Conservation (phyloP, 2,888 invertebrate genomes). For the Clostera curtula region DNA sequence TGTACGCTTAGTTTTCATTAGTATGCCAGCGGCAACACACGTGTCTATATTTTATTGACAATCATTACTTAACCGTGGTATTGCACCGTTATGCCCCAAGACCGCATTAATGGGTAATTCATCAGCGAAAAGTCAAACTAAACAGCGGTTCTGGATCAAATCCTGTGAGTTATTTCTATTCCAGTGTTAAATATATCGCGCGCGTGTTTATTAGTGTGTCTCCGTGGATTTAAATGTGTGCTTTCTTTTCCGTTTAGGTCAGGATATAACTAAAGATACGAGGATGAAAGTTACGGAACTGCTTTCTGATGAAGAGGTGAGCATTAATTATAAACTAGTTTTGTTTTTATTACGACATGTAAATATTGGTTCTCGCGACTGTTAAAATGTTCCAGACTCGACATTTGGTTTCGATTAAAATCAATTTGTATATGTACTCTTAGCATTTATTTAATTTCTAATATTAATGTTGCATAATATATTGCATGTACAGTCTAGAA, state of each 20-base stretch:
- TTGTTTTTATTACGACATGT: no score
- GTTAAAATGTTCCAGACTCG: no score
- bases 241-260: slow-evolving; percentile 68
- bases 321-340: slow-evolving; percentile 13
- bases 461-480: no score
- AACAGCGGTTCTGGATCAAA: slow-evolving; percentile 44
- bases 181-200: slow-evolving; percentile 24
- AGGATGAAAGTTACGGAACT: slow-evolving; percentile 67
- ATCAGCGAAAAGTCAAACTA: slow-evolving; percentile 40
- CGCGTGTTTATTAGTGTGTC: slow-evolving; percentile 45
- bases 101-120: slow-evolving; percentile 52
- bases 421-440: no score
- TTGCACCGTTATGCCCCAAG: slow-evolving; percentile 47
- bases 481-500: no score
- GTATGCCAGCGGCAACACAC: slow-evolving; percentile 44
- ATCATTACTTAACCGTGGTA: slow-evolving; percentile 26
- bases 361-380: no score
- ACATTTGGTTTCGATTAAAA: no score
- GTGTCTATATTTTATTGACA: slow-evolving; percentile 32
- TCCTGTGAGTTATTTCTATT: slow-evolving; percentile 54
- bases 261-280: slow-evolving; percentile 69
- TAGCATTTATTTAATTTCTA: no score
- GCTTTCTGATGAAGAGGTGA: slow-evolving; percentile 65
- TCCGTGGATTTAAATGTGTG: no score
- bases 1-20: slow-evolving; percentile 54